A percentile compares a stretch with the other conserved stretches of the same genome.
phyloP scores from a whole-genome alignment of 1,140 invertebrate genomes.

The Megathymus violae region DNA sequence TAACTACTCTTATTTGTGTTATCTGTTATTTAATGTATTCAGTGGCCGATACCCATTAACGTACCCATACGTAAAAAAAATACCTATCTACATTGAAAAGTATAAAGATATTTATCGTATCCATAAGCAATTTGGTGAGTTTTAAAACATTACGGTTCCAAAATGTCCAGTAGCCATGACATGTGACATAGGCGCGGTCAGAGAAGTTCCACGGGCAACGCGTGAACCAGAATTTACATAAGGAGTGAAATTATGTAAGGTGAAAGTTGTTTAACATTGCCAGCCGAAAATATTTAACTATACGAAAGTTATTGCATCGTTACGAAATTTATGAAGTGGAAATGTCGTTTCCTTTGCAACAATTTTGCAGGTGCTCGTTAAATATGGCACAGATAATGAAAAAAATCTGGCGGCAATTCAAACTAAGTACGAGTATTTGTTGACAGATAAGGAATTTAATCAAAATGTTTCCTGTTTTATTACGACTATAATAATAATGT shows the following conservation, averaged over 20 bases:
- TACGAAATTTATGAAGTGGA: slow-evolving; percentile 25
- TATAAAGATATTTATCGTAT: neutral
- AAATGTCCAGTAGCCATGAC: neutral
- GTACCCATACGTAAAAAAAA: no score
- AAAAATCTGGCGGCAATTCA: slow-evolving; percentile 5
- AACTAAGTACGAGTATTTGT: neutral
- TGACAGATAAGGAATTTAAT: neutral
- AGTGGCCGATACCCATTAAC: no score
- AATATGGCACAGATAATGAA: slow-evolving; percentile 8
- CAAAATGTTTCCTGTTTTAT: neutral
- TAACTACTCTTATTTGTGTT: no score
- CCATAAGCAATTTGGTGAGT: neutral
- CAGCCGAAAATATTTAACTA: slow-evolving; percentile 27
- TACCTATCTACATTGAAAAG: no score
- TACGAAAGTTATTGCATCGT: slow-evolving; percentile 28
- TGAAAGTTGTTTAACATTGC: slow-evolving; percentile 34
- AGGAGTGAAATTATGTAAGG: slow-evolving; percentile 20
- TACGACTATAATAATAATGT: no score
- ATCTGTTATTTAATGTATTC: no score
- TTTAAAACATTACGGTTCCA: neutral
- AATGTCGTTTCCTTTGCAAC: slow-evolving; percentile 3
- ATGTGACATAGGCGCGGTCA: slow-evolving; percentile 19
- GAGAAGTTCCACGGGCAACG: slow-evolving; percentile 8
- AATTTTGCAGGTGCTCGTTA: slow-evolving; percentile 24
- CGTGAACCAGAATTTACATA: slow-evolving; percentile 29